Percentiles rank a stretch among this genome's conserved stretches.
phyloP scores from a whole-genome alignment of 1,140 invertebrate species.

The Drosophila varians region DNA sequence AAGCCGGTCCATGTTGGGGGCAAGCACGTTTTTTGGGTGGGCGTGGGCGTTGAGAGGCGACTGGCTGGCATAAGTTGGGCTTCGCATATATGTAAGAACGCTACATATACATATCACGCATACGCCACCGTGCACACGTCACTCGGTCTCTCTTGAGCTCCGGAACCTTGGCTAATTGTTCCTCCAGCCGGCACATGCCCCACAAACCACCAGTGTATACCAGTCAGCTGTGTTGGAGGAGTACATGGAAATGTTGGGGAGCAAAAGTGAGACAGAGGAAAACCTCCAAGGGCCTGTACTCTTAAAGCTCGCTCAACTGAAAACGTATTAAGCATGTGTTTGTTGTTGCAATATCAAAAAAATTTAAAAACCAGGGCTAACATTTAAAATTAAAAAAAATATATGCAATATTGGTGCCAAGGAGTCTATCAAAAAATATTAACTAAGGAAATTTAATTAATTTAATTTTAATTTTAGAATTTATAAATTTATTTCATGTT shows the following conservation, averaged over 20 bases:
- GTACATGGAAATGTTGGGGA: background rate
- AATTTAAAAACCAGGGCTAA: slow-evolving; percentile 21
- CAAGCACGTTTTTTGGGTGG: slow-evolving; percentile 43
- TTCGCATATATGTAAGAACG: slow-evolving; percentile 5
- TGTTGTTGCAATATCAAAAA: slow-evolving; percentile 3
- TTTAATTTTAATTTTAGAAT: background rate
- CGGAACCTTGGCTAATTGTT: slow-evolving; percentile 25
- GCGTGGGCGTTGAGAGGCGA: slow-evolving; percentile 23
- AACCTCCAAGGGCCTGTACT: slow-evolving; percentile 31
- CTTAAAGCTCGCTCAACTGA: slow-evolving; percentile 60
- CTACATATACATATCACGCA: slow-evolving; percentile 28
- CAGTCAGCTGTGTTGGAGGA: slow-evolving; percentile 60
- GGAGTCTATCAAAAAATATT: background rate
- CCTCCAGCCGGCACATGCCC: slow-evolving; percentile 59
- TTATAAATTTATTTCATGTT: background rate
- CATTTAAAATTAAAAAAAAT: background rate
- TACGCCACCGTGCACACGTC: slow-evolving; percentile 51
- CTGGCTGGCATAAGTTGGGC: slow-evolving; percentile 13
- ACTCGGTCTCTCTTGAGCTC: slow-evolving; percentile 14
- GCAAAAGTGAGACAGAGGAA: background rate
- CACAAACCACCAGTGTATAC: slow-evolving; percentile 33
- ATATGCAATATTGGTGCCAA: background rate
- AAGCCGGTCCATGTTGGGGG: slow-evolving; percentile 19
- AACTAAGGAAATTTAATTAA: background rate
- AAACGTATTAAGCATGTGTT: slow-evolving; percentile 45